phyloP scores from a whole-genome alignment of 2,113 vertebrate genomes.

The Sinocyclocheilus rhinocerous region DNA sequence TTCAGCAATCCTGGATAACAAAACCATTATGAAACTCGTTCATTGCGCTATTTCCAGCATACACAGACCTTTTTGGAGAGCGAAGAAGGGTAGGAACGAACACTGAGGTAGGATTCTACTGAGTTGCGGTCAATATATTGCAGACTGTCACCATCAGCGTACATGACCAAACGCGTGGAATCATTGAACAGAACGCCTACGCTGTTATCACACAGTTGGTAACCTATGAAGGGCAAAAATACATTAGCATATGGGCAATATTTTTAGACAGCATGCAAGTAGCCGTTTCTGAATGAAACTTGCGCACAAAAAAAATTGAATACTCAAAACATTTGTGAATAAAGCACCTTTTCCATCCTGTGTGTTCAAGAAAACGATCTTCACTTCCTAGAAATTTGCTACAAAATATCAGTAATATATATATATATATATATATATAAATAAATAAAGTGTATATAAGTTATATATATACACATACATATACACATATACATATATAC shows the following conservation, averaged over 20 bases:
- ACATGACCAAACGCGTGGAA: conserved; percentile 93
- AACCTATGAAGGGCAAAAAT: conserved; percentile 68
- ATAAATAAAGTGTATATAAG: no score
- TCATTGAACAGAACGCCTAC: conserved; percentile 97
- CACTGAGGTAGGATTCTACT: conserved; percentile 86
- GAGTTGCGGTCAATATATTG: conserved; percentile 92
- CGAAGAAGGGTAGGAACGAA: conserved; percentile 80
- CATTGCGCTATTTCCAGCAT: not conserved
- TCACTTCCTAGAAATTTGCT: no score
- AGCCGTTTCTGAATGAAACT: no score
- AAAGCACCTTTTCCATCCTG: no score
- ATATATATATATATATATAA: no score
- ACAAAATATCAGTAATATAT: no score
- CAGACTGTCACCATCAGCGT: conserved; percentile 88
- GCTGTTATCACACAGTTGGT: conserved; percentile 97
- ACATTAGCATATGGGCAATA: not conserved
- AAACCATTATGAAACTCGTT: not conserved
- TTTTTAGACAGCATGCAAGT: not conserved
- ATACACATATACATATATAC: no score
- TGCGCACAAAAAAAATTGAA: no score
- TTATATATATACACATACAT: no score
- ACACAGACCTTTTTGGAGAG: conserved; percentile 89
- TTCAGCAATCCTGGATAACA: not conserved
- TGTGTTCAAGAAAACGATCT: no score
- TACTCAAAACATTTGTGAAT: no score